Evolutionary conservation across 2,797 vertebrate species (phyloP), one percentile per base, ranked within the genome.

Genomic region (Steatocranus sp.): DNA sequence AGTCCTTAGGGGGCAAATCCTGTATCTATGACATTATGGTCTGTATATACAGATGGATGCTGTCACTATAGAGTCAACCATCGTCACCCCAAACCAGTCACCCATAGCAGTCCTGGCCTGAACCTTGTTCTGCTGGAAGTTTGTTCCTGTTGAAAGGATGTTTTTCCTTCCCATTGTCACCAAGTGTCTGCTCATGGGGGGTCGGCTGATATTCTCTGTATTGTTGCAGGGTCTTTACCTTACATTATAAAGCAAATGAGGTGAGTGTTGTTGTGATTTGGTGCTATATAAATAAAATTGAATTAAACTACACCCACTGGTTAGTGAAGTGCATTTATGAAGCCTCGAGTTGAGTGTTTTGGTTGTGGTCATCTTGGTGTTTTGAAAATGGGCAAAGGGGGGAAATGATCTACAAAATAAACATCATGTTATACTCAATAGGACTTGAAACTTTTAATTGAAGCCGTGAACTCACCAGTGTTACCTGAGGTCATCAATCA

Each of bases 201-300:
- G 18, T 34, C 1, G 0, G 30, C 30, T 34, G 10, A 61, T 61
- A 61, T 61, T n/a, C 10, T 61, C 30, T 61, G 30, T n/a, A 5
- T 36, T 1, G 18, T 8, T 61, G 56, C 18, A n/a, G 32, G 18
- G 18, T 0, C 54, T 58, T 32, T 36, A 36, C 6, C 4, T 36
- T 61, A 36, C 18, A 1, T 1, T n/a, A 7, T 36, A 61, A 36
- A 36, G 10, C 6, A 61, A 38, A 38, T 11, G 11, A 11, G 30
- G 6, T 5, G 30, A 61, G 32, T 36, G 11, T 61, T 12, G 56
- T 61, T 36, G 56, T 20, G 32, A 61, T 20, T 5, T 61, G 30
- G 18, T 61, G 32, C 32, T 36, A 61, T 61, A 61, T 61, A 61
- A 61, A 34, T 61, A 8, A n/a, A 0, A 0, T n/a, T 0, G n/a